Evolutionary conservation across 1,140 invertebrate genomes (phyloP).

Genomic region (Arion vulgaris): DNA sequence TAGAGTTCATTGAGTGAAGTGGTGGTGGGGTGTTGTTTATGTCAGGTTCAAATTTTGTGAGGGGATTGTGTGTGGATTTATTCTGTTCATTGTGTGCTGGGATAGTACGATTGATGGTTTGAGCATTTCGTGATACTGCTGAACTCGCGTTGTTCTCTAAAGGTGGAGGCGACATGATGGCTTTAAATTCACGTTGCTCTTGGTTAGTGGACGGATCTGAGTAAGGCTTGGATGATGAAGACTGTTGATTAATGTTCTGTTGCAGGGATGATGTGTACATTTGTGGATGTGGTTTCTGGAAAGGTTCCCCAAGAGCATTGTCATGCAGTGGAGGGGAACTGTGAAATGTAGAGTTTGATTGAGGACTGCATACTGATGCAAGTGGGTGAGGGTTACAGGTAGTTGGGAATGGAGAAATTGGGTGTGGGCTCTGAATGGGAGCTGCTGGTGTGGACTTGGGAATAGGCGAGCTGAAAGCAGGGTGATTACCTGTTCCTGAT

Average conservation of each 20-base stretch:
- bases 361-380: neutral
- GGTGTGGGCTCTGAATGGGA: neutral
- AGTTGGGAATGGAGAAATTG: neutral
- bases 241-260: neutral
- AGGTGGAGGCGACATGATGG: neutral
- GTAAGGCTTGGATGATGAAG: neutral
- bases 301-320: neutral
- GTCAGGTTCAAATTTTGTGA: neutral
- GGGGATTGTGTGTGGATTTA: neutral
- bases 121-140: neutral
- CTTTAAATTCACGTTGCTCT: neutral
- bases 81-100: neutral
- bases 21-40: neutral
- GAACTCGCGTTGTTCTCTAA: neutral
- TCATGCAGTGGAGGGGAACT: neutral
- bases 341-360: neutral
- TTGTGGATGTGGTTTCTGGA: neutral
- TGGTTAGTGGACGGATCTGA: neutral
- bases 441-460: neutral
- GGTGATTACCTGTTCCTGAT: neutral
- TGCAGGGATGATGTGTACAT: neutral
- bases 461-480: slow-evolving; percentile 4
- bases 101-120: too few species aligned
- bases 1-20: neutral
- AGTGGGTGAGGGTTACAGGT: neutral